Evolutionary conservation across 2,797 vertebrate genomes (phyloP).

Genomic region (Numenius phaeopus): DNA sequence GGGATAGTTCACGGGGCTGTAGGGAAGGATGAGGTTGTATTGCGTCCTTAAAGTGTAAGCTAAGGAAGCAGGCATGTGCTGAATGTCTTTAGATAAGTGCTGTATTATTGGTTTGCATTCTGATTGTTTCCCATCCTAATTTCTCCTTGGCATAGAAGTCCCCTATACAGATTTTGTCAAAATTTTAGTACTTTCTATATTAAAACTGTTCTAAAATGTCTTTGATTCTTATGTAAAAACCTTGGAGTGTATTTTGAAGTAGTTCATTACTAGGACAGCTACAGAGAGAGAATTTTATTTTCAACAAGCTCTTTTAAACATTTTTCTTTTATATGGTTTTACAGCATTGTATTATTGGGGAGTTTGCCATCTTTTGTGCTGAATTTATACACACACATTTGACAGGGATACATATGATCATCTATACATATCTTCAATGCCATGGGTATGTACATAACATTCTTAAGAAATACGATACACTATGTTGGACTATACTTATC

Average conservation of each 20-base stretch:
- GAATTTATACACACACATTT: not conserved
- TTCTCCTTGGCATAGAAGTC: conserved; percentile 22
- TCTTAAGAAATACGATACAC: conserved; percentile 9
- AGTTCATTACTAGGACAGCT: conserved; percentile 36
- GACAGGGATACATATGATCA: not conserved
- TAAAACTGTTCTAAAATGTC: conserved; percentile 58
- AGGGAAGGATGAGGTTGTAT: not conserved
- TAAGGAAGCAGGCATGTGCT: not conserved
- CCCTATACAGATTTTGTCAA: conserved; percentile 41
- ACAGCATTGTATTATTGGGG: not conserved
- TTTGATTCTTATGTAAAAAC: conserved; percentile 8
- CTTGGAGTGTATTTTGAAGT: conserved; percentile 28
- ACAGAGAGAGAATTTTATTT: conserved; percentile 13
- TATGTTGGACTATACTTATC: conserved; percentile 12
- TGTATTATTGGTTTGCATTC: conserved; percentile 40
- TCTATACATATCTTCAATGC: not conserved
- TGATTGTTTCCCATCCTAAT: conserved; percentile 29
- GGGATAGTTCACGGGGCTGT: not conserved
- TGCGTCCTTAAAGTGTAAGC: not conserved
- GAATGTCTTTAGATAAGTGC: conserved; percentile 7
- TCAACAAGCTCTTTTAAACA: conserved; percentile 51
- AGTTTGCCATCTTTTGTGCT: not conserved
- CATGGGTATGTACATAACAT: not conserved
- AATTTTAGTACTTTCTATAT: conserved; percentile 51
- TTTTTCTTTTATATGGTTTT: not conserved